phyloP scores from a whole-genome alignment of 2,797 vertebrate genomes.

The Chrosomus eos region DNA sequence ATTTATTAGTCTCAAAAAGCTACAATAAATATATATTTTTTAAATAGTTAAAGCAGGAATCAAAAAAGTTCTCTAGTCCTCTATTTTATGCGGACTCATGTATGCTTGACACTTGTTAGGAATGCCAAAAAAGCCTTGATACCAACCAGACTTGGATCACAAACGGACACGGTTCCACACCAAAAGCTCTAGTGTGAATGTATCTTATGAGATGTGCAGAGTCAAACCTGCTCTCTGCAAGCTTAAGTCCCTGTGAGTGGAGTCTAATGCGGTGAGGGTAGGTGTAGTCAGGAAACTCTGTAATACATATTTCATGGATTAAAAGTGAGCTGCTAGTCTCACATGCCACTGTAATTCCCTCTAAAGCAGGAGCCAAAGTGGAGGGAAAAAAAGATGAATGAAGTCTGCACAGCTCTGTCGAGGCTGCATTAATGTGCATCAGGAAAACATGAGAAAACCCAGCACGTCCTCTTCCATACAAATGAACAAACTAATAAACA shows the following conservation, averaged over 20 bases:
- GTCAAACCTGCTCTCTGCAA: neutral
- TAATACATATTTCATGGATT: conserved; percentile 60
- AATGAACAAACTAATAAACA: conserved; percentile 9
- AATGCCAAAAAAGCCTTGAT: neutral
- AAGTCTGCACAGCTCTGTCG: conserved; percentile 35
- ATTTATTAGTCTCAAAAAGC: no score
- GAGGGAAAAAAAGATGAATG: conserved; percentile 17
- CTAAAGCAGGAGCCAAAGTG: conserved; percentile 41
- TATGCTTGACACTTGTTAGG: neutral
- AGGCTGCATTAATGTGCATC: neutral
- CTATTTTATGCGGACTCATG: no score
- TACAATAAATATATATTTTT: no score
- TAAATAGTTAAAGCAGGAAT: no score
- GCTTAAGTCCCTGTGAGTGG: conserved; percentile 26
- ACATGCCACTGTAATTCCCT: conserved; percentile 51
- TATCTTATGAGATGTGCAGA: neutral
- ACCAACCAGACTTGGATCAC: neutral
- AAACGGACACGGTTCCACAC: neutral
- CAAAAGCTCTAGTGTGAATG: conserved; percentile 21
- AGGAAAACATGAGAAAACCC: neutral
- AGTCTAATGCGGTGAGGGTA: conserved; percentile 46
- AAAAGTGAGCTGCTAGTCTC: conserved; percentile 52
- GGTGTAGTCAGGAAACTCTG: conserved; percentile 50
- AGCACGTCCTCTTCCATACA: neutral
- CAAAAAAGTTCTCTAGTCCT: no score